Evolutionary conservation across 2,797 vertebrate genomes (phyloP).

Genomic region (Acanthiza pusilla): DNA sequence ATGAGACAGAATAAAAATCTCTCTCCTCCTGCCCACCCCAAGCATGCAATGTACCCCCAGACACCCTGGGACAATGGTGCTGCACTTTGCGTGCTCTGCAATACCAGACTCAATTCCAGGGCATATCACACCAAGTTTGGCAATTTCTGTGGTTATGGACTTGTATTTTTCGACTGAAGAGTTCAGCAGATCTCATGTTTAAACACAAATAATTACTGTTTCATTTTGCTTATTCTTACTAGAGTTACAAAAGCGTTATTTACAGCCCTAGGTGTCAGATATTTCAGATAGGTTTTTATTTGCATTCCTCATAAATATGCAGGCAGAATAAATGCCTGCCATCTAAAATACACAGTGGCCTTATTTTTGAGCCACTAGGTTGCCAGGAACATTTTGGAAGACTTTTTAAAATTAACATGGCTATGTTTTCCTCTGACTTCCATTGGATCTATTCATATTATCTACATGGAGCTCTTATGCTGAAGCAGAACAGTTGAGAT

Average conservation of each 20-base stretch:
- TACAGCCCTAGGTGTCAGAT: background rate
- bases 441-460: background rate
- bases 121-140: background rate
- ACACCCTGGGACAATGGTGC: rapidly evolving
- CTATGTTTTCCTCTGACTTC: background rate
- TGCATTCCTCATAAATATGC: conserved; percentile 15
- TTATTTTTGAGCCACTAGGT: background rate
- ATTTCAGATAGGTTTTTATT: background rate
- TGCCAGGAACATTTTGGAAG: background rate
- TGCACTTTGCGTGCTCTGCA: background rate
- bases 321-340: background rate
- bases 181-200: background rate
- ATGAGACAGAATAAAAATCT: background rate
- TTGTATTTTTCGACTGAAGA: background rate
- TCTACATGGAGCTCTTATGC: background rate
- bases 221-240: background rate
- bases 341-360: background rate
- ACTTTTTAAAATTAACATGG: background rate
- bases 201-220: background rate
- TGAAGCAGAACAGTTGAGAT: background rate
- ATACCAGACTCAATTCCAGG: background rate
- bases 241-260: background rate
- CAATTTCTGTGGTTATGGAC: background rate
- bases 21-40: background rate
- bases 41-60: background rate